Evolutionary conservation across 2,113 vertebrate genomes (phyloP), one percentile per base, ranked within the genome.

Genomic region (Microcebus lehilahytsara): DNA sequence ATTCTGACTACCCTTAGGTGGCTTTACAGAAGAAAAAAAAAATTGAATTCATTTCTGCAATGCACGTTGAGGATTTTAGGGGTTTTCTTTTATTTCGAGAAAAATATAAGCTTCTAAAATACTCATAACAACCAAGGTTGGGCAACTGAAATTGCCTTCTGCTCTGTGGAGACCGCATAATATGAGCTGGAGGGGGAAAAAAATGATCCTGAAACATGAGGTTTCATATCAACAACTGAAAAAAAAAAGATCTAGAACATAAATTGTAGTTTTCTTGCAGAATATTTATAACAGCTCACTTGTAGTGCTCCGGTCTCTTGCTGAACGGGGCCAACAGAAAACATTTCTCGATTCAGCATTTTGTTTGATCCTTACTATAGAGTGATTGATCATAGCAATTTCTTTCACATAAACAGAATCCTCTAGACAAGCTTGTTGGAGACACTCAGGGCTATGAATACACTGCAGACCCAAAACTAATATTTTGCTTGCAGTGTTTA

Each of bases 351-450:
- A 96, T 97, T 97, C 97, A 97, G 97, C 49, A 0, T 93, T 98
- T 98, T 85, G 85, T 97, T 96, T 98, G 97, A 96, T 97, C 96
- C 81, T 96, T 92, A 51, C 86, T 69, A 9, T 0, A 3, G 6
- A 0, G 89, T 96, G 98, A 98, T 96, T 97, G 98, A 97, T 98
- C 98, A 94, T 37, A 97, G 95, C 98, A 98, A 98, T 98, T 99
- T 98, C 97, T 97, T 95, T 79, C 94, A 77, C 81, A 94, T 97
- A 96, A 97, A 95, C 75, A 97, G 98, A 97, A 97, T 75, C 95
- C 96, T 98, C 96, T 5, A 51, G 97, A 98, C 97, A 98, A 98
- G 96, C 93, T 96, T 69, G 74, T 95, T 97, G 92, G 95, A 97
- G 74, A 85, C 80, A 95, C 95, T 34, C 78, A 96, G 89, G 96